Evolutionary conservation across 2,888 invertebrate genomes (phyloP).

Genomic region (Rhagium mordax): DNA sequence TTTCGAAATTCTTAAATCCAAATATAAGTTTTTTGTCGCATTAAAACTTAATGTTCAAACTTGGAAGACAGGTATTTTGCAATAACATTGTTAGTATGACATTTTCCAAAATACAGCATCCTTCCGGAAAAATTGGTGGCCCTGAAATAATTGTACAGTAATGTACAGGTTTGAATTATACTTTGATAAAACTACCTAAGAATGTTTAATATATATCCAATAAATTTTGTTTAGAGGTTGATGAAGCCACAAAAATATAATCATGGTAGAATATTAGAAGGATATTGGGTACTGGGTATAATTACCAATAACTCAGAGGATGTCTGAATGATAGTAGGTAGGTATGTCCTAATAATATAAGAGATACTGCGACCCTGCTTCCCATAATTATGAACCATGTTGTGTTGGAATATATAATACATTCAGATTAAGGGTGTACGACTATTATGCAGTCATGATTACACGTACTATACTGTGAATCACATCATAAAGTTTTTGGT

Average conservation of each 20-base stretch:
- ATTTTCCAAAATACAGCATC: no score
- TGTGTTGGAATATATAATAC: not conserved
- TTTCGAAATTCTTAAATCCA: no score
- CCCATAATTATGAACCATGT: not conserved
- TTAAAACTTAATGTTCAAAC: no score
- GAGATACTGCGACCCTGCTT: not conserved
- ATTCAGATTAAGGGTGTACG: not conserved
- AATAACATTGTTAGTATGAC: no score
- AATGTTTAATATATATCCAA: no score
- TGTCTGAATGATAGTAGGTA: not conserved
- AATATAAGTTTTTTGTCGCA: no score
- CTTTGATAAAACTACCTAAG: no score
- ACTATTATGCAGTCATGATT: not conserved
- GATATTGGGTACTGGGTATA: constrained; percentile 11
- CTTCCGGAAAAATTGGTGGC: no score
- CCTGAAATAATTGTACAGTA: no score
- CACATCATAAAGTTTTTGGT: not conserved
- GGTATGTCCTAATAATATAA: not conserved
- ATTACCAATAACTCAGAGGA: not conserved
- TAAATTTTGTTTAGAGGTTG: no score
- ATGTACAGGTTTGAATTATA: no score
- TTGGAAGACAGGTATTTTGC: no score
- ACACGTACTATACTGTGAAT: not conserved
- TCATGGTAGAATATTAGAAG: not conserved
- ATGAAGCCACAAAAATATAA: constrained; percentile 8